Evolutionary conservation across 2,888 invertebrate species (phyloP), one percentile per base, ranked within the genome.

Genomic region (Drosophila gaucha): DNA sequence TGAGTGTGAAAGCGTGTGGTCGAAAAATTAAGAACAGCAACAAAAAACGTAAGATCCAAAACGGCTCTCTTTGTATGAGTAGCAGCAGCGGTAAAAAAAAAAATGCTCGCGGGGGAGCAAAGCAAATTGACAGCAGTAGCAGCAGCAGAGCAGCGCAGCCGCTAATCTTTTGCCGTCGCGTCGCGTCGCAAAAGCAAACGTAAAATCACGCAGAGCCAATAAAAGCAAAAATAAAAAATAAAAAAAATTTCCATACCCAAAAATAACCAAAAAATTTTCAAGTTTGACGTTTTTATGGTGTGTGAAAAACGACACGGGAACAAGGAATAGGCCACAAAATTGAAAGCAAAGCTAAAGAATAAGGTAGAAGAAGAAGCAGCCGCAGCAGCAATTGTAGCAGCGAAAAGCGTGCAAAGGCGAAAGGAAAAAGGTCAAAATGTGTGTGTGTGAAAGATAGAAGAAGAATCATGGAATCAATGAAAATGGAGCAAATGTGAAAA

Each of bases 401-500:
- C 60, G 73, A 73, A 83, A 78, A 65, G 71, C 63, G 74, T 76
- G 63, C 66, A 77, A 80, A 78, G 68, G 59, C 74, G 28, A 57
- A 57, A 55, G 56, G 51, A 78, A 80, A 82, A 80, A 71, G 68
- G 73, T 80, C 79, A 79, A 87, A 72, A 82, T 63, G 60, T 62
- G 55, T 66, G 70, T 46, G 67, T 49, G 66, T 35, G 59, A 30
- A 60, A 44, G 67, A 44, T 39, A 47, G 43, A 49, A 59, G 39
- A 39, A 63, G 55, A 55, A 64, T 41, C 65, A 65, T 70, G 70
- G 76, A 73, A 75, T 70, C 79, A 71, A 67, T 75, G 74, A 79
- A 79, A 86, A 86, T 86, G 80, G 77, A 86, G 57, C 60, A 72
- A 84, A 86, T 63, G 78, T 85, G 78, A 82, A 87, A 76, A 82